Conservation (phyloP, 1,140 invertebrate genomes). For the Ostrea denselamellosa region DNA sequence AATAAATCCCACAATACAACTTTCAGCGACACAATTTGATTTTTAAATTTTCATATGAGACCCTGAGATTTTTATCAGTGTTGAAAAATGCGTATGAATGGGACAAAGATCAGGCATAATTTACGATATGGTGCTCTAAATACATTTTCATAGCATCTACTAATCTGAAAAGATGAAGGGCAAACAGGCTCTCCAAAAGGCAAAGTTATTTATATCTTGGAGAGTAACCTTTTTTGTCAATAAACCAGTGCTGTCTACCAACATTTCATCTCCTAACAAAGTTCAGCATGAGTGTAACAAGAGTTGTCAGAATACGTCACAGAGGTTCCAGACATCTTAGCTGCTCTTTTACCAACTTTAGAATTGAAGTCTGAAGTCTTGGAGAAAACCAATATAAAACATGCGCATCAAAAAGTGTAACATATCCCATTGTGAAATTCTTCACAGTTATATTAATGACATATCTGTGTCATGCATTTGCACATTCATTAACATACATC, state of each 20-base stretch:
- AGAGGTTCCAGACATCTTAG: no score
- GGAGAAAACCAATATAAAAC: no score
- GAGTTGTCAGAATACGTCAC: no score
- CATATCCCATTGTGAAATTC: no score
- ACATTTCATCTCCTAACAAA: not conserved
- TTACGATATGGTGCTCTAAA: not conserved
- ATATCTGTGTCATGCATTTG: no score
- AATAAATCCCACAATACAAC: not conserved
- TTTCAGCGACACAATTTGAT: not conserved
- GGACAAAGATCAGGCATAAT: not conserved
- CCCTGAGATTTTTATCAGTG: conserved; percentile 3
- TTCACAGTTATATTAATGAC: no score
- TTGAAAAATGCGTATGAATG: conserved; percentile 17
- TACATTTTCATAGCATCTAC: not conserved
- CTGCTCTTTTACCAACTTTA: no score
- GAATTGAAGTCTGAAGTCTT: no score
- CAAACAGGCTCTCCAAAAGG: not conserved
- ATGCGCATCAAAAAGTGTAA: no score
- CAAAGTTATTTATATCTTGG: not conserved
- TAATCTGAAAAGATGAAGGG: not conserved
- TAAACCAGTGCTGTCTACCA: not conserved
- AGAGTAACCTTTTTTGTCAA: conserved; percentile 23
- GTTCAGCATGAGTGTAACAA: no score
- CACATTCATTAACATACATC: no score
- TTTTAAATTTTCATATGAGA: not conserved